Percentiles rank a stretch among this genome's conserved stretches.
Conservation (phyloP, 1,140 invertebrate species). For the Chrysomallon squamiferum region DNA sequence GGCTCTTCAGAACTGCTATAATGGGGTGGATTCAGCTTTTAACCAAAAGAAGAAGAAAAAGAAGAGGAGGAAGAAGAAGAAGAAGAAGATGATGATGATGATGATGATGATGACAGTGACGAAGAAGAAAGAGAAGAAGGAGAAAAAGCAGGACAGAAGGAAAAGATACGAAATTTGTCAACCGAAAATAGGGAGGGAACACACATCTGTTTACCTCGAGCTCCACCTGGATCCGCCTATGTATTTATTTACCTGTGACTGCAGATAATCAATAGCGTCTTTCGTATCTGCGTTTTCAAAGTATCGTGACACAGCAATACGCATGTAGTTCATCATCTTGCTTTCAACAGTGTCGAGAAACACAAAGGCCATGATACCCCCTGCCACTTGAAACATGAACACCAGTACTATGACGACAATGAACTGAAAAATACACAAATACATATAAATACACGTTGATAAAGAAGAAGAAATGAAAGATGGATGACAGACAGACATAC, state of each 20-base stretch:
- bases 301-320: constrained; percentile 87
- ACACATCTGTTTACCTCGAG: too few relatives aligned
- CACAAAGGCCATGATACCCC: constrained; percentile 67
- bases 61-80: too few relatives aligned
- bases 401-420: constrained; percentile 86
- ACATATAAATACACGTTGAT: neutral
- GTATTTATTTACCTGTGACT: constrained; percentile 87
- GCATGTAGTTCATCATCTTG: constrained; percentile 73
- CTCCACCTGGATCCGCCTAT: too few relatives aligned
- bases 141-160: too few relatives aligned
- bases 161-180: too few relatives aligned
- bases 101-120: too few relatives aligned
- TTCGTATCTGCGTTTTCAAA: constrained; percentile 88
- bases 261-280: constrained; percentile 93
- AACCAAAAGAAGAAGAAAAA: too few relatives aligned
- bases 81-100: too few relatives aligned
- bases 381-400: constrained; percentile 69
- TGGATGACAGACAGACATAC: neutral
- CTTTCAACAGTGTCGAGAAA: constrained; percentile 15
- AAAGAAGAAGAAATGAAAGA: neutral
- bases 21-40: too few relatives aligned
- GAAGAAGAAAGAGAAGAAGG: too few relatives aligned
- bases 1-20: too few relatives aligned
- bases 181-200: too few relatives aligned
- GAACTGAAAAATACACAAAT: constrained; percentile 70